Base-by-base conservation (phyloP, 2,113 vertebrate genomes). In the Psettodes erumei region DNA sequence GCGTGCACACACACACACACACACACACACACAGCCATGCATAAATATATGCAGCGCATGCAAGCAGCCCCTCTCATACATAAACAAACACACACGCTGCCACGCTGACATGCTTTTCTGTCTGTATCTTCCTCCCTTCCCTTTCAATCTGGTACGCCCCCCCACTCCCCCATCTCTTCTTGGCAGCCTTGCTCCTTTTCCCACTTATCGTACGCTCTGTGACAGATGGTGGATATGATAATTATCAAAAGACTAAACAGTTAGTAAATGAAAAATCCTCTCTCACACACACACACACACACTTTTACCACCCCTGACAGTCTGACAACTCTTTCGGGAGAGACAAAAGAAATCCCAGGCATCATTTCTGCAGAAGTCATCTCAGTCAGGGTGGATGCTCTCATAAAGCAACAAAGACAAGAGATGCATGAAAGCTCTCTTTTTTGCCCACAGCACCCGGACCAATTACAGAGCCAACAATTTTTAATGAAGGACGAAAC, bases 191-290 rank as follows among this genome's bases (percentile, higher is more conserved):
- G 42, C 61, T 75, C 38, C 45, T 53, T 76, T 74, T 81, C 65
- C 75, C 48, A 43, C 80, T 87, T 77, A 76, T 89, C 81, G 82
- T 78, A 82, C 77, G 82, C 82, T 88, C 66, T 12, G 10, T 30
- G 71, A 55, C 88, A 91, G 89, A 91, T 89, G 86, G 89, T 56
- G 70, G 58, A 71, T 69, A 78, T 84, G 77, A 83, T 87, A 85
- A 88, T 87, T 82, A 80, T 61, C 85, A 77, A 70, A 72, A 74
- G 55, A 61, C 81, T 67, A 67, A 85, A 80, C 84, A 79, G 56
- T 77, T 77, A 82, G 62, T 56, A 51, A 77, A 83, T 25, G 28
- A 68, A 51, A 75, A 56, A 77, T 48, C 2, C 30, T 21, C 15
- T 18, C 65, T 15, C 32, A 53, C 38, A 45, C 56, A 6, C 56